phyloP scores from a whole-genome alignment of 35 echinoderm and acorn worm genomes.

The Eucidaris tribuloides region DNA sequence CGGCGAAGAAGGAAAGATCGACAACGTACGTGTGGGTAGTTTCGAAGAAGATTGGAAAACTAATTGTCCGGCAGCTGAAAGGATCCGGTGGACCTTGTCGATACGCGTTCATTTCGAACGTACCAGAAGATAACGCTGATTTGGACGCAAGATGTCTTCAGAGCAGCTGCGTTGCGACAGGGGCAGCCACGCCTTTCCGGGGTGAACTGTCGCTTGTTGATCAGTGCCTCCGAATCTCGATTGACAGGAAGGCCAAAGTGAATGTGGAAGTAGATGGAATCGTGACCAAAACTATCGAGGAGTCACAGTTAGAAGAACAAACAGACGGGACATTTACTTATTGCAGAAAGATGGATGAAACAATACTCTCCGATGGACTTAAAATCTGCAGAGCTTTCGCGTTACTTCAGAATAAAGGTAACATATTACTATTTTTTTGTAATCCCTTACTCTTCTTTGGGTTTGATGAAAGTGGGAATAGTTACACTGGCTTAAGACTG shows the following conservation, averaged over 20 bases:
- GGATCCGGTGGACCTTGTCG: constrained; percentile 35
- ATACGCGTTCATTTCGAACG: constrained; percentile 51
- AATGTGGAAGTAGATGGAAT: neutral
- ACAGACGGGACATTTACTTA: neutral
- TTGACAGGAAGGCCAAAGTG: neutral
- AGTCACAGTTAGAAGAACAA: constrained; percentile 8
- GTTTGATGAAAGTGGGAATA: too few species aligned
- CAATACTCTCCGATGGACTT: neutral
- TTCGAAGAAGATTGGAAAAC: constrained; percentile 1
- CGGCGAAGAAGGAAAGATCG: neutral
- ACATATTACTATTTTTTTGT: too few species aligned
- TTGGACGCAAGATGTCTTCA: constrained; percentile 17
- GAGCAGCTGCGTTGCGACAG: constrained; percentile 41
- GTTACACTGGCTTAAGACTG: too few species aligned
- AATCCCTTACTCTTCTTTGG: too few species aligned
- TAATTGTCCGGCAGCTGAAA: constrained; percentile 3
- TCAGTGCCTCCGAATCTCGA: neutral
- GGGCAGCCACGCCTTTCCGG: neutral
- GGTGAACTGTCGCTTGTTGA: constrained; percentile 1
- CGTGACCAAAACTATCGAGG: neutral
- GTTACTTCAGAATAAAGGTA: neutral
- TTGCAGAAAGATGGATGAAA: too few species aligned
- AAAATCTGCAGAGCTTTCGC: neutral
- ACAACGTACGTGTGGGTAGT: constrained; percentile 48
- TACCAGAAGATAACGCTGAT: constrained; percentile 4